phyloP scores from a whole-genome alignment of 1,140 invertebrate genomes.

The Forficula auricularia region DNA sequence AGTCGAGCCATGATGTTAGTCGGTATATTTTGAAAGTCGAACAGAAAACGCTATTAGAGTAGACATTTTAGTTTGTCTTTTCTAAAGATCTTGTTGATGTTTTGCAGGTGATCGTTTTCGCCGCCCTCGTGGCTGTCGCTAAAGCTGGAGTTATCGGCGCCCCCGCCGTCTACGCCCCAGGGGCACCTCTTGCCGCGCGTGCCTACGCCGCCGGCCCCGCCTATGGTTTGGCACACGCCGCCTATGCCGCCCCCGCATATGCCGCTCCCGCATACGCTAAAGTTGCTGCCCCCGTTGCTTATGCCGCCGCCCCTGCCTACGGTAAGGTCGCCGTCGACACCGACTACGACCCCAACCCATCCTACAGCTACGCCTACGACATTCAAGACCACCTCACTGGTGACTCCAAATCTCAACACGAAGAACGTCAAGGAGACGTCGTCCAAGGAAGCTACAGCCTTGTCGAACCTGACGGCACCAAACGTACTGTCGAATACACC shows the following conservation, averaged over 20 bases:
- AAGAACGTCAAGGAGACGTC: slow-evolving; percentile 25
- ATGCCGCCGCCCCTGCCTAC: slow-evolving; percentile 18
- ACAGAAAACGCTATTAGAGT: too few relatives aligned
- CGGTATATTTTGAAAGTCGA: too few relatives aligned
- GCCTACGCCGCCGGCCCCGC: slow-evolving; percentile 17
- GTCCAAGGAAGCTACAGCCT: slow-evolving; percentile 24
- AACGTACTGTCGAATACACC: slow-evolving; percentile 50
- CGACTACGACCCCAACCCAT: slow-evolving; percentile 31
- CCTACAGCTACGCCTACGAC: slow-evolving; percentile 33
- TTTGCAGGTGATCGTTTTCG: slow-evolving; percentile 9
- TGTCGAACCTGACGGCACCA: slow-evolving; percentile 26
- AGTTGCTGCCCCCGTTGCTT: slow-evolving; percentile 23
- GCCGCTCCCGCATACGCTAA: slow-evolving; percentile 23
- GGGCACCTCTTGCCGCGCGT: slow-evolving; percentile 14
- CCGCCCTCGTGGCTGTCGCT: slow-evolving; percentile 13
- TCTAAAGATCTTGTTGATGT: too few relatives aligned
- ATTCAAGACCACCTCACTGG: slow-evolving; percentile 34
- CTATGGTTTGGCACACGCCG: slow-evolving; percentile 1
- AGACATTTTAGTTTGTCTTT: too few relatives aligned
- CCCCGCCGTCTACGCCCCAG: slow-evolving; percentile 20
- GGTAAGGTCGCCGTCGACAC: slow-evolving; percentile 13
- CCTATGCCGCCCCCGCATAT: slow-evolving; percentile 13
- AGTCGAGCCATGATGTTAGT: too few relatives aligned
- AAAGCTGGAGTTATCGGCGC: slow-evolving; percentile 13
- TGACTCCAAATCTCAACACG: slow-evolving; percentile 33